These are phyloP conservation scores for Vandiemenella viatica DNA, from an alignment of 2,888 invertebrate species.

Conservation along the genomic window DNA sequence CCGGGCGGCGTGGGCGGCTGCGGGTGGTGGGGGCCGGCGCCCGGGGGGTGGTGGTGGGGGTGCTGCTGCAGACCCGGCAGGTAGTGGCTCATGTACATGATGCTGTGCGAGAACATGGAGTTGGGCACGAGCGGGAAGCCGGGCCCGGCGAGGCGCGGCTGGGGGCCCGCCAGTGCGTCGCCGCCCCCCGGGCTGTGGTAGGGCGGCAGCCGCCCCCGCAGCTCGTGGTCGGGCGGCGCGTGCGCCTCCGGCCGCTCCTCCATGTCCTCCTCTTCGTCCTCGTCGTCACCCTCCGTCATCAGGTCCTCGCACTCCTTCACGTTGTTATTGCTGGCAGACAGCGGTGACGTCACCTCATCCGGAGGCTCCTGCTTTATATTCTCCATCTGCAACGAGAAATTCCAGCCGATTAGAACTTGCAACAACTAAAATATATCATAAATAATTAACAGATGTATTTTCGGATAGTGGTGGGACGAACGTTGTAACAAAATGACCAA, in stretches of 20 bases:
- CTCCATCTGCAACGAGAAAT: conserved; percentile 37
- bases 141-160: conserved; percentile 28
- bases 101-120: conserved; percentile 76
- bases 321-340: conserved; percentile 20
- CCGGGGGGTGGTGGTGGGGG: not conserved
- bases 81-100: conserved; percentile 86
- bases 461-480: too few species aligned
- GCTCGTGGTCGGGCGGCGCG: conserved; percentile 35
- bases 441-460: too few species aligned
- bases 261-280: conserved; percentile 27
- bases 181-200: conserved; percentile 21
- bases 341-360: conserved; percentile 29
- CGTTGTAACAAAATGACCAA: too few species aligned
- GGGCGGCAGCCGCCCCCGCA: conserved; percentile 17
- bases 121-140: conserved; percentile 68
- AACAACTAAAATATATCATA: too few species aligned
- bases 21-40: conserved; percentile 3
- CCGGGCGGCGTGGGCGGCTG: conserved; percentile 5
- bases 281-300: conserved; percentile 39
- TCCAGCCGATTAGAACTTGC: too few species aligned
- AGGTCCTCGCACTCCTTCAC: conserved; percentile 37
- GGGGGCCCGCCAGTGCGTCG: conserved; percentile 16
- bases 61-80: conserved; percentile 39
- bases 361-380: conserved; percentile 40
- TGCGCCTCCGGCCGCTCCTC: conserved; percentile 26